Evolutionary conservation across 2,797 vertebrate species (phyloP), one percentile per base, ranked within the genome.

Genomic region (Rallus crepitans): DNA sequence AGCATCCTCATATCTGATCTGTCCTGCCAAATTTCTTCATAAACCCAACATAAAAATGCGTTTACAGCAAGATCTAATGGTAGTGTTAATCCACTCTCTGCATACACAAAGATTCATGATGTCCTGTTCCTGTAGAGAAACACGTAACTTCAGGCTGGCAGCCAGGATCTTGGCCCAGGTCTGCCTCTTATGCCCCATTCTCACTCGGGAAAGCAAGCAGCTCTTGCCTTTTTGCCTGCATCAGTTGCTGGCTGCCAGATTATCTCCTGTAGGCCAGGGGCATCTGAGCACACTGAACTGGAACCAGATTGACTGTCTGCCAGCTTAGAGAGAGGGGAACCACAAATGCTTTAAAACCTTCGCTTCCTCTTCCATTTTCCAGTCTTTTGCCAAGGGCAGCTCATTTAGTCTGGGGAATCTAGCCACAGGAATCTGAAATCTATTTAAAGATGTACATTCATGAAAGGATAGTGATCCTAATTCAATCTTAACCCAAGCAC

Each of bases 341-440:
- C 89, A 87, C 82, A 88, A 94, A 76, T 47, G 23, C 37, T 93
- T 65, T 78, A 96, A 86, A 93, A 47, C 56, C 53, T 87, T 93
- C 39, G 28, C 87, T 95, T 94, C 87, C 95, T 88, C 84, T 87
- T 71, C 80, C 60, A 93, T 88, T 94, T 95, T 91, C 53, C 63
- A 94, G 52, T 37, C 37, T 25, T 84, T 91, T 91, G 93, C 94
- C 95, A 96, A 86, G 72, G 75, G 73, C 72, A 93, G 73, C 55
- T 82, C 59, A 31, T 81, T 93, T 79, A 65, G 77, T 64, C 93
- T 48, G 68, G 80, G 71, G 82, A 94, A 90, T 79, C 82, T 30
- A 75, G 77, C 87, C 94, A 81, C 89, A 95, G 91, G 94, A 97
- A 94, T 95, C 52, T 72, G 91, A 70, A 94, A 87, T 79, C 89